Conservation (phyloP, 2,113 vertebrate genomes). For the Speoplatyrhinus poulsoni region DNA sequence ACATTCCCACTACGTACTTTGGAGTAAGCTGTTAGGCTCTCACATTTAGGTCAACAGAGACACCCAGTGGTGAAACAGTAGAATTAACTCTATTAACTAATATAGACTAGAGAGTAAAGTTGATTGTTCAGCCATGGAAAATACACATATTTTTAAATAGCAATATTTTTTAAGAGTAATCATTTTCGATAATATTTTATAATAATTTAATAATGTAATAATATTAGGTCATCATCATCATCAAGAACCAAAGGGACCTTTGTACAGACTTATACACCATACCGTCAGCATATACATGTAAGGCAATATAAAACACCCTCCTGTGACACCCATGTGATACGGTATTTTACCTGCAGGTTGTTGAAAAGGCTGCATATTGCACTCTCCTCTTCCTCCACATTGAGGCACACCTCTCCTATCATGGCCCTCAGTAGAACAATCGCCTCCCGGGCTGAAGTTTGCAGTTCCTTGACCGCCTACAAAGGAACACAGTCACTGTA, state of each 20-base stretch:
- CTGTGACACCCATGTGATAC: background rate
- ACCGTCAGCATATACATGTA: no score
- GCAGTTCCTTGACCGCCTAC: conserved; percentile 92
- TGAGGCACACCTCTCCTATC: conserved; percentile 89
- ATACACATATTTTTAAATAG: no score
- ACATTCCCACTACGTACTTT: conserved; percentile 2
- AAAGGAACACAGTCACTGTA: background rate
- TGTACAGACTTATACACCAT: no score
- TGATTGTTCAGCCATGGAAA: no score
- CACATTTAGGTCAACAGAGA: conserved; percentile 53
- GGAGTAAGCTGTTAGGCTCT: background rate
- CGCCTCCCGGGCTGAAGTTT: conserved; percentile 86
- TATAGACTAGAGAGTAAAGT: no score
- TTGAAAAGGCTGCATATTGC: conserved; percentile 88
- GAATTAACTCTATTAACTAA: background rate
- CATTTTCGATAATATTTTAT: no score
- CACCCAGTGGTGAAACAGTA: conserved; percentile 52
- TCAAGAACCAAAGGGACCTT: no score
- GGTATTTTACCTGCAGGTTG: conserved; percentile 83
- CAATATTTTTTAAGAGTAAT: no score
- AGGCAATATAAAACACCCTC: no score
- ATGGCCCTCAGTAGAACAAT: conserved; percentile 88
- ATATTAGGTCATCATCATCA: no score
- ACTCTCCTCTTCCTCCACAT: conserved; percentile 85
- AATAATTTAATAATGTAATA: no score